Evolutionary conservation across 2,888 invertebrate genomes (phyloP).

Genomic region (Lycocerus yunnanus): DNA sequence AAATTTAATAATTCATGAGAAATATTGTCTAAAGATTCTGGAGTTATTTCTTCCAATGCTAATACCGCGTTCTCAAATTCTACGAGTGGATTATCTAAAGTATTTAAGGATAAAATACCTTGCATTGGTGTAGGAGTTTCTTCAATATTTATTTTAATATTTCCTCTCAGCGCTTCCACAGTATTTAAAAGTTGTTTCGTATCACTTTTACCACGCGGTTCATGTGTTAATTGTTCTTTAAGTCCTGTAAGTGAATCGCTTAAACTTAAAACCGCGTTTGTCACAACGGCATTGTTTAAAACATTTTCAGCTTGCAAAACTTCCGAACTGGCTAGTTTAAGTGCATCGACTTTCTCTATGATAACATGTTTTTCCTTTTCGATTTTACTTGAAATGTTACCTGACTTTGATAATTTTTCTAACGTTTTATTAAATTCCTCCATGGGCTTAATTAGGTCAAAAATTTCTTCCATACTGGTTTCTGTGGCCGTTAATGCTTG

Average conservation of each 20-base stretch:
- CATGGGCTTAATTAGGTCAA: not conserved
- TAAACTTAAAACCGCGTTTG: not conserved
- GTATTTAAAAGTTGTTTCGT: not conserved
- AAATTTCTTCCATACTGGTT: not conserved
- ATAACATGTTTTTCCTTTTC: not conserved
- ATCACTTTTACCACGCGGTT: not conserved
- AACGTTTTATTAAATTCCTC: not conserved
- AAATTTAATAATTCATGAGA: not conserved
- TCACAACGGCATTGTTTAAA: not conserved
- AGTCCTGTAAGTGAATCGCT: not conserved
- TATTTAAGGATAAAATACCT: not conserved
- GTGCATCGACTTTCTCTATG: not conserved
- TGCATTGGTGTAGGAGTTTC: not conserved
- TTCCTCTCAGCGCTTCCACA: not conserved
- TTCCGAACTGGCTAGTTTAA: not conserved
- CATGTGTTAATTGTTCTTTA: not conserved
- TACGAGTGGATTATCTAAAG: not conserved
- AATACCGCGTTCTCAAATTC: not conserved
- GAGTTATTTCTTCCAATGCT: not conserved
- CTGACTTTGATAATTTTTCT: not conserved
- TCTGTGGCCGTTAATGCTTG: not conserved
- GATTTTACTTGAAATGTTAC: not conserved
- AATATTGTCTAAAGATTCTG: not conserved
- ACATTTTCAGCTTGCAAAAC: not conserved
- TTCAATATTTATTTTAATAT: not conserved